phyloP scores from a whole-genome alignment of 1,140 invertebrate genomes.

The Scaptomyza graminum region DNA sequence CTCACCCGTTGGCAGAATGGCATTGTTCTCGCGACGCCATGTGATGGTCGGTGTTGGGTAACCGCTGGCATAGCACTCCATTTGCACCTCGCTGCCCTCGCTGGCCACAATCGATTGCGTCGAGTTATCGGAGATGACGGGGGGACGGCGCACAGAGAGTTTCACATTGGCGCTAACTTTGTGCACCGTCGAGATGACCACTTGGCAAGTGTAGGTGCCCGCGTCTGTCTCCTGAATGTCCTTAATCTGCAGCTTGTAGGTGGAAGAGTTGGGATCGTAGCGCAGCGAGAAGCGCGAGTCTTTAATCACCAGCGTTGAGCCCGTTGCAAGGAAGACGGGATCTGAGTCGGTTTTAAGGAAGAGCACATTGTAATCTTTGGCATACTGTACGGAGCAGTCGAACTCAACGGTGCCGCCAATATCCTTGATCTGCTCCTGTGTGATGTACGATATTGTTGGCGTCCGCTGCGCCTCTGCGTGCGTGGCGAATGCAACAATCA shows the following conservation, averaged over 20 bases:
- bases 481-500: slow-evolving; percentile 45
- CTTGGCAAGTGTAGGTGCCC: slow-evolving; percentile 94
- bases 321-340: slow-evolving; percentile 87
- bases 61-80: slow-evolving; percentile 95
- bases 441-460: slow-evolving; percentile 95
- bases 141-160: slow-evolving; percentile 92
- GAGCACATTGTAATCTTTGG: slow-evolving; percentile 92
- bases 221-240: slow-evolving; percentile 97
- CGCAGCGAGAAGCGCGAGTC: slow-evolving; percentile 94
- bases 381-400: slow-evolving; percentile 95
- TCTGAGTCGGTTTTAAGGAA: slow-evolving; percentile 89
- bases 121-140: slow-evolving; percentile 96
- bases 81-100: slow-evolving; percentile 90
- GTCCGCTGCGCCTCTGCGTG: slow-evolving; percentile 87
- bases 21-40: slow-evolving; percentile 96
- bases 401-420: slow-evolving; percentile 95
- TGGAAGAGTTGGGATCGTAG: slow-evolving; percentile 90
- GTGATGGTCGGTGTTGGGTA: slow-evolving; percentile 93
- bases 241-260: slow-evolving; percentile 94
- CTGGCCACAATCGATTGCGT: slow-evolving; percentile 93
- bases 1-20: slow-evolving; percentile 94
- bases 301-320: slow-evolving; percentile 91
- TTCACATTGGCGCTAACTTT: slow-evolving; percentile 93
- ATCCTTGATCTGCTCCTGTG: slow-evolving; percentile 95
- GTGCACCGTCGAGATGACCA: slow-evolving; percentile 91